Base-by-base conservation (phyloP, 2,797 vertebrate species). In the Cynopterus sphinx region DNA sequence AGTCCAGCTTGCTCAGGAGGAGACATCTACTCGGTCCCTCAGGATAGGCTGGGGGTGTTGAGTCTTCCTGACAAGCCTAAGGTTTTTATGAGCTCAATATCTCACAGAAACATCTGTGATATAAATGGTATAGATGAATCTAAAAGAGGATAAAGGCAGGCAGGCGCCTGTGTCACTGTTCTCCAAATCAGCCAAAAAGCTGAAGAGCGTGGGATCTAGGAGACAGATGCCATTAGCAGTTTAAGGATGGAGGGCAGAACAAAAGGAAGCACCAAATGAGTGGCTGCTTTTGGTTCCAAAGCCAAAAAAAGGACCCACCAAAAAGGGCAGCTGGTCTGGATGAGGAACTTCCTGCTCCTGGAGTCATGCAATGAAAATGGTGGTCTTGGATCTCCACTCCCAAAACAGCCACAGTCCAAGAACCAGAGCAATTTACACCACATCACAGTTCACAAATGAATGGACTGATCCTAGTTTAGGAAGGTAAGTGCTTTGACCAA, bases 261-360 rank as follows among this genome's bases (percentile, higher is more conserved):
- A 70, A 86, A 84, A 96, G 96, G 95, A 97, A 98, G 97, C 97
- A 97, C 97, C 97, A 97, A 88, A 87, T 83, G 73, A 90, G 90
- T 83, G 87, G 85, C 74, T 87, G 90, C 87, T 96, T 95, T 97
- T 88, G 95, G 96, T 97, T 97, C 90, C 91, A 95, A 97, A 96
- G 86, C 68, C 82, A 91, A 91, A 95, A 89, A 57, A 41, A 43
- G 41, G 70, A 81, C 85, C 94, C 63, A 49, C 63, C 55, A 49
- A 73, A 87, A 94, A 86, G 61, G 55, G 68, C 93, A 90, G 91
- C 63, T 91, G 88, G 91, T 92, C 63, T 95, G 75, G 81, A 90
- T 46, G 43, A 92, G 70, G 70, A 86, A 82, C 57, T 92, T 51
- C 73, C 82, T 85, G 87, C 31, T 83, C 90, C 73, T 71, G 46